These are phyloP conservation scores for Gymnosoma rotundatum DNA, from an alignment of 2,888 invertebrate genomes.

Conservation along the genomic window DNA sequence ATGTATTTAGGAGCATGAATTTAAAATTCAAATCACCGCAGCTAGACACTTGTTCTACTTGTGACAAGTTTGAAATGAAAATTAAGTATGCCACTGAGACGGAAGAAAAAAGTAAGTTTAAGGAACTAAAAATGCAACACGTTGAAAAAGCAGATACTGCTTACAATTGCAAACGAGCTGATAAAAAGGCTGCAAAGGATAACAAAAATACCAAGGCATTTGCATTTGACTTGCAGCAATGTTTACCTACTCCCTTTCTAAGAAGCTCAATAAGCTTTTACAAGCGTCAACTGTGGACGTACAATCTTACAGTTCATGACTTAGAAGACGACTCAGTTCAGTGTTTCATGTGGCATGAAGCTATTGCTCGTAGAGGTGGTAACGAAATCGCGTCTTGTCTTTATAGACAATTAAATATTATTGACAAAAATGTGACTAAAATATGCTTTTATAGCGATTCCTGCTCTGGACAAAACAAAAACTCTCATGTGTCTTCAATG, in stretches of 20 bases:
- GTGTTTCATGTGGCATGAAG: slow-evolving; percentile 64
- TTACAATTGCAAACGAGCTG: slow-evolving; percentile 59
- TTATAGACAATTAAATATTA: slow-evolving; percentile 37
- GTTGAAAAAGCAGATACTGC: slow-evolving; percentile 47
- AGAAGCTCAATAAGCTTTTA: slow-evolving; percentile 46
- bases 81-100: slow-evolving; percentile 31
- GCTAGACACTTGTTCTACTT: slow-evolving; percentile 11
- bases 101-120: slow-evolving; percentile 42
- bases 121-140: slow-evolving; percentile 40
- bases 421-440: slow-evolving; percentile 37
- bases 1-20: slow-evolving; percentile 59
- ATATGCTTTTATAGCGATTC: slow-evolving; percentile 61
- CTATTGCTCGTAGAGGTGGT: slow-evolving; percentile 53
- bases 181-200: slow-evolving; percentile 58
- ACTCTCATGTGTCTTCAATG: slow-evolving; percentile 63
- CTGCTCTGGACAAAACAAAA: slow-evolving; percentile 63
- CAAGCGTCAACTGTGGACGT: slow-evolving; percentile 52
- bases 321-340: slow-evolving; percentile 39
- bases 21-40: slow-evolving; percentile 61
- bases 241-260: slow-evolving; percentile 52
- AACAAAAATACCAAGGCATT: slow-evolving; percentile 51
- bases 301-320: slow-evolving; percentile 54
- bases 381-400: too few species aligned
- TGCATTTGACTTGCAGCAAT: slow-evolving; percentile 59
- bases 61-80: slow-evolving; percentile 38